These are phyloP conservation scores for Aphrophora alni DNA, from an alignment of 2,888 invertebrate genomes.

Conservation along the genomic window DNA sequence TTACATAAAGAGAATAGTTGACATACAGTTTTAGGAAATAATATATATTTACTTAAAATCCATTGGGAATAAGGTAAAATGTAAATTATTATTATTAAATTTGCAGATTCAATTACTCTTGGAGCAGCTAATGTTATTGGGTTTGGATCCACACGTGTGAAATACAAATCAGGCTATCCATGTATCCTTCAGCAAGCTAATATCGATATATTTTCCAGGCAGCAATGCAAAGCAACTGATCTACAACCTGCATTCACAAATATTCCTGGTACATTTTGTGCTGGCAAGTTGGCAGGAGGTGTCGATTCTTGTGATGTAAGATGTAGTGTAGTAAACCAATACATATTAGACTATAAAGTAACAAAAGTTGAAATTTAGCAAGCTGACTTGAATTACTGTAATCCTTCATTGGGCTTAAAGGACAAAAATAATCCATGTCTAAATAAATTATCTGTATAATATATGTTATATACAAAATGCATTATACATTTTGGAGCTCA, in stretches of 20 bases:
- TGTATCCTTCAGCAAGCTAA: constrained; percentile 40
- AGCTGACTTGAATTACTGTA: too few species aligned
- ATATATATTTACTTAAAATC: too few species aligned
- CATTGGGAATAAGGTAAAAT: too few species aligned
- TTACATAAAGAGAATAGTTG: too few species aligned
- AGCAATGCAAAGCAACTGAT: constrained; percentile 30
- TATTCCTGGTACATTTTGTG: constrained; percentile 39
- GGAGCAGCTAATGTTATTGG: constrained; percentile 37
- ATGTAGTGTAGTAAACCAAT: too few species aligned
- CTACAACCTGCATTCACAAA: constrained; percentile 20
- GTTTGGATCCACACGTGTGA: constrained; percentile 37
- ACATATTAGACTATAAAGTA: neutral
- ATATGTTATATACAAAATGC: too few species aligned
- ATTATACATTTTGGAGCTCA: too few species aligned
- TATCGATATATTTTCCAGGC: constrained; percentile 32
- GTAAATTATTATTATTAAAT: too few species aligned
- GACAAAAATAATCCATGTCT: too few species aligned
- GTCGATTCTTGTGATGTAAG: constrained; percentile 44
- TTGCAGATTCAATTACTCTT: neutral
- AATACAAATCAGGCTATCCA: constrained; percentile 32
- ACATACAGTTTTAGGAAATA: too few species aligned
- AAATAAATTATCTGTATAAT: neutral
- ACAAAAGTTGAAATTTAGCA: neutral
- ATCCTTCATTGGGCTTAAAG: too few species aligned
- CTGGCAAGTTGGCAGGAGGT: constrained; percentile 37